A percentile compares a stretch with the other conserved stretches of the same genome.
These are phyloP conservation scores for Noctua comes DNA, from an alignment of 2,888 invertebrate species.

Conservation along the genomic window DNA sequence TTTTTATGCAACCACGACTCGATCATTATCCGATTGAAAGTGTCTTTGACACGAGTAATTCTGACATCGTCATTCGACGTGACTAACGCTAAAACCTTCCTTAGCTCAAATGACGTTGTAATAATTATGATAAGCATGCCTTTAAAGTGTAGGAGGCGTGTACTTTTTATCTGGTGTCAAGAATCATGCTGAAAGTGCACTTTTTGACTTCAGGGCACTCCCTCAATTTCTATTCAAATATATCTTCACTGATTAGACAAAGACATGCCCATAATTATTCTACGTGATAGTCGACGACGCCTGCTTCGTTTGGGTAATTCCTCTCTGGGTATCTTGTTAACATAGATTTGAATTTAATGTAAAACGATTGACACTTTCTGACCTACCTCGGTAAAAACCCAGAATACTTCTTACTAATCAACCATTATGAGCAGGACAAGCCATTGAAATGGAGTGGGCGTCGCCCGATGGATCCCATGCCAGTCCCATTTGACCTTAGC, in stretches of 20 bases:
- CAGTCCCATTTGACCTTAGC: constrained; percentile 35
- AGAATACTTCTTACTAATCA: constrained; percentile 10
- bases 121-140: background rate
- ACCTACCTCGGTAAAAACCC: constrained; percentile 1
- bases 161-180: background rate
- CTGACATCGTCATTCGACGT: background rate
- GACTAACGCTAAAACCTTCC: background rate
- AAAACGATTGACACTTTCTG: background rate
- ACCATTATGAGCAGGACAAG: constrained; percentile 11
- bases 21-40: background rate
- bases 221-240: background rate
- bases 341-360: constrained; percentile 17
- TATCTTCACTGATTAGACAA: background rate
- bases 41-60: background rate
- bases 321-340: background rate
- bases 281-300: background rate
- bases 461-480: constrained; percentile 15
- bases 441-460: constrained; percentile 32
- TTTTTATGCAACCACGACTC: background rate
- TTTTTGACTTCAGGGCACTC: background rate
- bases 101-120: background rate
- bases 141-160: background rate
- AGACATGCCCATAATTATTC: background rate
- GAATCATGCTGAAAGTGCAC: background rate
- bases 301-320: background rate